A percentile compares a stretch with the other conserved stretches of the same genome.
Evolutionary conservation across 2,113 vertebrate species (phyloP).

Genomic region (Varanus salvator): DNA sequence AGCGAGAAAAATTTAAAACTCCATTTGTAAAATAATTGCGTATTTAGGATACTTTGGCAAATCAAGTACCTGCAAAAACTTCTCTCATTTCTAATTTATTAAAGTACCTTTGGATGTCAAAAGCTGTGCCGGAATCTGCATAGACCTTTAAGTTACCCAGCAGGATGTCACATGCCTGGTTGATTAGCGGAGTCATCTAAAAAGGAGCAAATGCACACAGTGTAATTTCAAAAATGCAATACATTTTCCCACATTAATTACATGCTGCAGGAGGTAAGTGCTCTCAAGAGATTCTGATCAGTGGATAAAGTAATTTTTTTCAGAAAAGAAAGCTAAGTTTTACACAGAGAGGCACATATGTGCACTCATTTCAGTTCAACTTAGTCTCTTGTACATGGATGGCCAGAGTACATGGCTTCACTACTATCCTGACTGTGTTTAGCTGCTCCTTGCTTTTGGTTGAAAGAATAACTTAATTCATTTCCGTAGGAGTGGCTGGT

Average conservation of each 20-base stretch:
- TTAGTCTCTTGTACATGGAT: not conserved
- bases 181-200: constrained; percentile 92
- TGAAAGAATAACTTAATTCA: not conserved
- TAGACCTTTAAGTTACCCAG: constrained; percentile 83
- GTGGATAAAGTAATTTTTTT: not conserved
- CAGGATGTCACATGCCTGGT: constrained; percentile 83
- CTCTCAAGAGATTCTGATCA: constrained; percentile 23
- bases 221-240: constrained; percentile 38
- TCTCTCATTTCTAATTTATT: constrained; percentile 42
- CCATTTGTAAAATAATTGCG: constrained; percentile 25
- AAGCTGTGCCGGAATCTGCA: constrained; percentile 83
- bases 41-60: constrained; percentile 50
- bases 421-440: not conserved
- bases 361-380: no score
- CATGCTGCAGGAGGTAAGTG: not conserved
- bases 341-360: not conserved
- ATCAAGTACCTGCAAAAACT: constrained; percentile 19
- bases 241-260: constrained; percentile 28
- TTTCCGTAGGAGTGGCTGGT: not conserved
- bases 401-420: not conserved
- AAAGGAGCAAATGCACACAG: constrained; percentile 52
- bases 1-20: not conserved
- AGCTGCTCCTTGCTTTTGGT: not conserved
- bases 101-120: constrained; percentile 90
- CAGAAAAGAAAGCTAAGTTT: not conserved